Percentiles rank a stretch among this genome's conserved stretches.
phyloP scores from a whole-genome alignment of 2,113 vertebrate species.

The Mirounga angustirostris region DNA sequence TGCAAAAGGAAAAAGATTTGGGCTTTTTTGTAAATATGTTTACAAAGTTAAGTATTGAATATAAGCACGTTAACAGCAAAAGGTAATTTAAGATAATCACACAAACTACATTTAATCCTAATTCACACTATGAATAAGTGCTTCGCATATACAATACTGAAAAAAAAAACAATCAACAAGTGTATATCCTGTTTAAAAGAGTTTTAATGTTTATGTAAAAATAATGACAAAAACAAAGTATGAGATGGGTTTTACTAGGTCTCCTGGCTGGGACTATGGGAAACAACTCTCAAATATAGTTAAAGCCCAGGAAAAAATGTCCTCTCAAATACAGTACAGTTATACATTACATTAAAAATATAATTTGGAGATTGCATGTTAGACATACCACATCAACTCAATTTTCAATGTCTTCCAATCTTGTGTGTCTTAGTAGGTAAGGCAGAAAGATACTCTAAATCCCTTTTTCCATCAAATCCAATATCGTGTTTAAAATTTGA shows the following conservation, averaged over 20 bases:
- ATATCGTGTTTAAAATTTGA: constrained; percentile 39
- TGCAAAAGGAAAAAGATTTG: neutral
- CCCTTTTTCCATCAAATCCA: neutral
- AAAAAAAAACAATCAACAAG: constrained; percentile 56
- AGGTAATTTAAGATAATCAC: constrained; percentile 31
- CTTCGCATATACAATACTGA: neutral
- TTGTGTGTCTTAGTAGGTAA: neutral
- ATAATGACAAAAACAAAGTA: constrained; percentile 44
- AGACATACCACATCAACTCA: neutral
- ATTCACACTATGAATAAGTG: neutral
- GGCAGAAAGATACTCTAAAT: constrained; percentile 1
- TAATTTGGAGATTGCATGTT: neutral
- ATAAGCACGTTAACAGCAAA: constrained; percentile 33
- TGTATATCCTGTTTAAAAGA: neutral
- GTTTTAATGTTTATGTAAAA: constrained; percentile 21
- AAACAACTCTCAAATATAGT: constrained; percentile 26
- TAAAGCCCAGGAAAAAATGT: neutral
- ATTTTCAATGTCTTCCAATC: neutral
- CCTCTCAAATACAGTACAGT: neutral
- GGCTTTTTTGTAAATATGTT: constrained; percentile 36
- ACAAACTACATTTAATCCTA: constrained; percentile 21
- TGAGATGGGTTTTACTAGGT: neutral
- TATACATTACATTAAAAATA: neutral
- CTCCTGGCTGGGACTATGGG: neutral
- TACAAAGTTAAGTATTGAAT: constrained; percentile 42